Base-by-base conservation (phyloP, 2,797 vertebrate genomes). In the Poeciliopsis turneri region DNA sequence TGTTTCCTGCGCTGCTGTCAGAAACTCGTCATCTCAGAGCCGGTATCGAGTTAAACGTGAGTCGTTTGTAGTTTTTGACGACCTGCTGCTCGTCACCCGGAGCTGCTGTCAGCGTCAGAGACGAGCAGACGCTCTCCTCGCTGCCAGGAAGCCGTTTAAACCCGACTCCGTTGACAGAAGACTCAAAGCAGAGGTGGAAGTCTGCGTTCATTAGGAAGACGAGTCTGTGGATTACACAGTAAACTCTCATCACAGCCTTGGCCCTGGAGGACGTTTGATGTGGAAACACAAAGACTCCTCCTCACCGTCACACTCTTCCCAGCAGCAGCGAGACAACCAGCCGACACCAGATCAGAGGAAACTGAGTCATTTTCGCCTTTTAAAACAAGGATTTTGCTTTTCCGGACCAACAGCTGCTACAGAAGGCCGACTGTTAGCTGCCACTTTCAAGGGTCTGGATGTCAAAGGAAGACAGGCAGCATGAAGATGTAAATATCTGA, bases 191-290 rank as follows among this genome's bases (percentile, higher is more conserved):
- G 61, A 64, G 83, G 84, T 75, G 87, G 85, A 87, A 82, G 90
- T 90, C 86, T 0, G 25, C n/a, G 75, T 49, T 59, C 75, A 86
- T 93, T 89, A 91, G 36, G 78, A 78, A 49, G 53, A 87, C 1
- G 18, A 30, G 46, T 76, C 79, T 86, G 84, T 64, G 4, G 61
- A 20, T 36, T 64, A 36, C 61, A 20, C 61, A 45, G 66, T 77
- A 86, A 82, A 82, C 77, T 83, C 84, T 82, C 75, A 57, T 87
- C 83, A 74, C 55, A 64, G 61, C 25, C 45, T 10, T 13, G 72
- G 66, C 80, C 81, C 82, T 3, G 51, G 79, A 82, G 84, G 72
- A 57, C 30, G 59, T 84, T 72, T 91, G 88, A 90, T 86, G 72
- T 39, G 28, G 20, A 68, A 68, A 68, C 20, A 41, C 23, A 41